These are phyloP conservation scores for Plumapathes pennacea DNA, from an alignment of 92 coral and sea anemone genomes.

Conservation along the genomic window DNA sequence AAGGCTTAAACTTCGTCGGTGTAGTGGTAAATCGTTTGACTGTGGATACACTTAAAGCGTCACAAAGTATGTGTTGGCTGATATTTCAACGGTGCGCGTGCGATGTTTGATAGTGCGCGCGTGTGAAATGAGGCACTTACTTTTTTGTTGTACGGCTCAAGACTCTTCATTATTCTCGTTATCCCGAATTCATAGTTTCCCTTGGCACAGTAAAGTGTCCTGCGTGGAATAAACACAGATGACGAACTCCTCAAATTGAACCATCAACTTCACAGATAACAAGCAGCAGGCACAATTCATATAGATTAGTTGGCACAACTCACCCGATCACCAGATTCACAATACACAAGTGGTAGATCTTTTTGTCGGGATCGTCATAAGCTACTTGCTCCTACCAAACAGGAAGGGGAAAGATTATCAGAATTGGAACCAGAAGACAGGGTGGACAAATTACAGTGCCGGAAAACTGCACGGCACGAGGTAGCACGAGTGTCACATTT, in stretches of 20 bases:
- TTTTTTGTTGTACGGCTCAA: slow-evolving; percentile 97
- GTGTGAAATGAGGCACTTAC: slow-evolving; percentile 6
- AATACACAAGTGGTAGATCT: slow-evolving; percentile 91
- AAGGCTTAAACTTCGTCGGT: too few species aligned
- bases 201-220: slow-evolving; percentile 92
- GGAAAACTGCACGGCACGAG: background rate
- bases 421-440: background rate
- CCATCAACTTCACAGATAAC: background rate
- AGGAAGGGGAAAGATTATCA: background rate
- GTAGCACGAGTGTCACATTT: background rate
- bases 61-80: too few species aligned
- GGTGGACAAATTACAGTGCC: too few species aligned
- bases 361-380: slow-evolving; percentile 97
- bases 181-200: slow-evolving; percentile 99
- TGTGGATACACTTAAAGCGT: too few species aligned
- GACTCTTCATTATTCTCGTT: slow-evolving; percentile 93
- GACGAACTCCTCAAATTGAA: background rate
- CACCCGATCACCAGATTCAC: slow-evolving; percentile 96
- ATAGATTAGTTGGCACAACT: too few species aligned
- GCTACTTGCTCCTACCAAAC: slow-evolving; percentile 91
- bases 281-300: background rate
- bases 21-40: too few species aligned
- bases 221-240: too few species aligned
- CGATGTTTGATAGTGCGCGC: too few species aligned
- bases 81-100: too few species aligned